Evolutionary conservation across 2,888 invertebrate genomes (phyloP).

Genomic region (Gibbula magus): DNA sequence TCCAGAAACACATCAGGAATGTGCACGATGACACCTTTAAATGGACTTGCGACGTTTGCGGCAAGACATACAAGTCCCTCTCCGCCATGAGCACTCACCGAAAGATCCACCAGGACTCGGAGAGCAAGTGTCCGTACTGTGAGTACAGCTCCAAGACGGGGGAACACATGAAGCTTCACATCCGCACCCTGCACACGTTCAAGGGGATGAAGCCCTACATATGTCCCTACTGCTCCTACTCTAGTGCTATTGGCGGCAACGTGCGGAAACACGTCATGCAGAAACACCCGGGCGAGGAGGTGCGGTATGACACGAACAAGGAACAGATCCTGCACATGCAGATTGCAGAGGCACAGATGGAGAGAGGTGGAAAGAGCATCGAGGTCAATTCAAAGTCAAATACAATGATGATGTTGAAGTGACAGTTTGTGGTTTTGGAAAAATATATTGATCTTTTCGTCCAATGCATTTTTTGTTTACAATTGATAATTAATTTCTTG

Average conservation of each 20-base stretch:
- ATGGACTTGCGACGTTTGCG: neutral
- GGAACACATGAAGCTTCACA: constrained; percentile 1
- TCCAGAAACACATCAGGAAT: neutral
- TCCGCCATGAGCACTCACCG: neutral
- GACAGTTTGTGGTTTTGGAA: too few relatives aligned
- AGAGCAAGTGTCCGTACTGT: neutral
- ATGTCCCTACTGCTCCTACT: neutral
- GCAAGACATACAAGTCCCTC: neutral
- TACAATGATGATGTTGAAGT: too few relatives aligned
- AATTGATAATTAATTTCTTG: too few relatives aligned
- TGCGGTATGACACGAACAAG: neutral
- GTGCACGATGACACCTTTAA: neutral
- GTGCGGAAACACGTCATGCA: neutral
- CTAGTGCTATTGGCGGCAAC: neutral
- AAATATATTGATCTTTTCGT: too few relatives aligned
- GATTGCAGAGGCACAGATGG: neutral
- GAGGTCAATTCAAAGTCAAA: neutral
- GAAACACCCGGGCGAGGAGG: constrained; percentile 3
- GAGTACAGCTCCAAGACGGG: constrained; percentile 2
- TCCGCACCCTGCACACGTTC: neutral
- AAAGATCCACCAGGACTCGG: neutral
- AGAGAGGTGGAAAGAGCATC: neutral
- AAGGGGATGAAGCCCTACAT: neutral
- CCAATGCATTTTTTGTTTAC: too few relatives aligned
- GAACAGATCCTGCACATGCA: neutral